Percentiles rank a stretch among this genome's conserved stretches.
Conservation (phyloP, 1,140 invertebrate genomes). For the Atopsyche davidsoni region DNA sequence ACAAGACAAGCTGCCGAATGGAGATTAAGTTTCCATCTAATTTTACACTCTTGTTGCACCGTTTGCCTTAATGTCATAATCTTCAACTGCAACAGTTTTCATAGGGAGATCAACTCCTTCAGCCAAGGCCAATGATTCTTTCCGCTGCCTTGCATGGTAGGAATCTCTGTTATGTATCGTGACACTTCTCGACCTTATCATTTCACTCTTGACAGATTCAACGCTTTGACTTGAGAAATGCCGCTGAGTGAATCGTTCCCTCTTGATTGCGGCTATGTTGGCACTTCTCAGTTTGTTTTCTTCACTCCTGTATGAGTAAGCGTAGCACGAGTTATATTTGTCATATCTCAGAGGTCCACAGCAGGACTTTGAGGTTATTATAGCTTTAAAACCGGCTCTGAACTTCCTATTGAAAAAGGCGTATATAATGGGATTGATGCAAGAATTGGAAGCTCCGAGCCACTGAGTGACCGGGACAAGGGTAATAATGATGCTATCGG, state of each 20-base stretch:
- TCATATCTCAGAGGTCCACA: constrained; percentile 34
- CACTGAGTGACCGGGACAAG: constrained; percentile 58
- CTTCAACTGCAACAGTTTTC: constrained; percentile 11
- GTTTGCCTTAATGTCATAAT: constrained; percentile 22
- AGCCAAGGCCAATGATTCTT: constrained; percentile 22
- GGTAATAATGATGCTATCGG: constrained; percentile 39
- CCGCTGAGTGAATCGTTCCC: constrained; percentile 23
- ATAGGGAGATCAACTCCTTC: constrained; percentile 25
- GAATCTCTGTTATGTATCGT: constrained; percentile 24
- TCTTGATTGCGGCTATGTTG: constrained; percentile 20
- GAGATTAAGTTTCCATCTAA: no score
- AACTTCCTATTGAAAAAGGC: constrained; percentile 63
- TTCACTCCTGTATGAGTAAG: constrained; percentile 26
- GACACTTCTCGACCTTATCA: constrained; percentile 25
- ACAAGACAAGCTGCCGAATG: no score
- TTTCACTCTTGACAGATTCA: constrained; percentile 24
- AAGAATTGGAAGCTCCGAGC: constrained; percentile 52
- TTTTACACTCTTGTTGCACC: constrained; percentile 26
- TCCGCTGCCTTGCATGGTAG: constrained; percentile 21
- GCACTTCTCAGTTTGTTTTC: constrained; percentile 24
- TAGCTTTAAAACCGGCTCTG: constrained; percentile 54
- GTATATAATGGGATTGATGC: constrained; percentile 54
- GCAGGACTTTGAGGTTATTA: constrained; percentile 36
- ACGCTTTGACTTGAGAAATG: constrained; percentile 21
- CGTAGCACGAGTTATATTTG: constrained; percentile 28